These are phyloP conservation scores for Drosophila erecta DNA, from an alignment of 1,140 invertebrate species.

Conservation along the genomic window DNA sequence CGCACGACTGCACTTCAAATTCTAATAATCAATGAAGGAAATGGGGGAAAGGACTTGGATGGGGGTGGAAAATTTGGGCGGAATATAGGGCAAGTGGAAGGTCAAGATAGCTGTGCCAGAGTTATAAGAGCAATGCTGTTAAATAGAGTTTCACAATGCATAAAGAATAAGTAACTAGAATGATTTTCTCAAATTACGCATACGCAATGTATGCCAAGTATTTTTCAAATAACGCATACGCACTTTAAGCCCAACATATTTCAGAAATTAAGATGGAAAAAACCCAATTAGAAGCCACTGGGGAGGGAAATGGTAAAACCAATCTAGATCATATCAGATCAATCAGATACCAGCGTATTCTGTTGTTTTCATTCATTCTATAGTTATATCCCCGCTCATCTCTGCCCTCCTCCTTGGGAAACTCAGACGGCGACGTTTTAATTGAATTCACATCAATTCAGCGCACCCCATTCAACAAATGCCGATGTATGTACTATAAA, in stretches of 20 bases:
- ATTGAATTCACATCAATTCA: constrained; percentile 73
- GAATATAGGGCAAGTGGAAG: background rate
- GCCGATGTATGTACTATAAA: background rate
- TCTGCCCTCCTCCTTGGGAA: background rate
- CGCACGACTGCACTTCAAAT: constrained; percentile 57
- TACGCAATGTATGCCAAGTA: background rate
- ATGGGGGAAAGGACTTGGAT: background rate
- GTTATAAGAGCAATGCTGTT: background rate
- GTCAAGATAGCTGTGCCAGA: background rate
- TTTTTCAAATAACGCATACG: background rate
- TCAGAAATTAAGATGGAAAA: background rate
- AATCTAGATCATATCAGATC: constrained; percentile 35
- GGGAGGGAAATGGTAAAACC: background rate
- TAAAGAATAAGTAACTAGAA: background rate
- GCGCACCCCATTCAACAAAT: constrained; percentile 35
- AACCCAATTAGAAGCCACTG: background rate
- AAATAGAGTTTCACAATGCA: background rate
- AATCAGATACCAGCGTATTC: constrained; percentile 28
- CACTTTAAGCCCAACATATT: background rate
- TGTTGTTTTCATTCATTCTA: constrained; percentile 23
- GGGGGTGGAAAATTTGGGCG: background rate
- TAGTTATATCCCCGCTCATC: constrained; percentile 16
- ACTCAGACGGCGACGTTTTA: constrained; percentile 37
- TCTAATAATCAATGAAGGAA: constrained; percentile 61
- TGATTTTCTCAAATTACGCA: background rate